Evolutionary conservation across 2,797 vertebrate species (phyloP).

Genomic region (Tinamus major): DNA sequence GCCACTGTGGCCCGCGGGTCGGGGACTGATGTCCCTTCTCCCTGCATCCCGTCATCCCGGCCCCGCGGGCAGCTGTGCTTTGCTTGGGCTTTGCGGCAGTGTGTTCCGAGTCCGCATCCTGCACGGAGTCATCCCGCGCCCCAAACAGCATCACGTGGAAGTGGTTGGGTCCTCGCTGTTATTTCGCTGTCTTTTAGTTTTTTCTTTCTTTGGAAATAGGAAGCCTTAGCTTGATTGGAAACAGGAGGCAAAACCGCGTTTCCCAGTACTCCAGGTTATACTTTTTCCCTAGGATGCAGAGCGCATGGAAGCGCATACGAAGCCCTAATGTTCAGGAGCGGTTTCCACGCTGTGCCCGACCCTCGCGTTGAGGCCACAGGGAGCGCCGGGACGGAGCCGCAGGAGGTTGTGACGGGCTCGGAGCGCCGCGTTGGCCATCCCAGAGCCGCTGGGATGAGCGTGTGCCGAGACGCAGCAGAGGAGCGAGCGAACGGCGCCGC

Average conservation of each 20-base stretch:
- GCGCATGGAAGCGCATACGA: not conserved
- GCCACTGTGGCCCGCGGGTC: not conserved
- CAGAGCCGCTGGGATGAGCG: not conserved
- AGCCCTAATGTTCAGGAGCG: not conserved
- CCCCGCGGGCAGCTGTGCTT: too few species aligned
- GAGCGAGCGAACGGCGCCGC: not conserved
- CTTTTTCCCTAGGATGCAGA: not conserved
- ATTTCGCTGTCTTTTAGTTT: not conserved
- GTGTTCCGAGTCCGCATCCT: accelerated
- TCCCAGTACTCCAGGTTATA: not conserved
- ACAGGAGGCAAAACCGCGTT: not conserved
- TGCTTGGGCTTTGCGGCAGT: not conserved
- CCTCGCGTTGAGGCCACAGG: accelerated
- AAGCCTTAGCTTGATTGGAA: not conserved
- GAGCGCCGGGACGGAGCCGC: not conserved
- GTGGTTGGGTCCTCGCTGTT: accelerated
- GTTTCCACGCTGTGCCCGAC: not conserved
- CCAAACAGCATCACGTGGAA: accelerated
- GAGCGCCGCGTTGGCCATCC: too few species aligned
- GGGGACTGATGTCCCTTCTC: not conserved
- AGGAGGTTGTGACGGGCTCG: not conserved
- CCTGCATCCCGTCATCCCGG: not conserved
- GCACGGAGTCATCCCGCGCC: not conserved
- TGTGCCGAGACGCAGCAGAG: accelerated
- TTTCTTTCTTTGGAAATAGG: not conserved